Percentiles rank a stretch among this genome's conserved stretches.
phyloP scores from a whole-genome alignment of 1,140 invertebrate genomes.

The Chironomus striatipennis region DNA sequence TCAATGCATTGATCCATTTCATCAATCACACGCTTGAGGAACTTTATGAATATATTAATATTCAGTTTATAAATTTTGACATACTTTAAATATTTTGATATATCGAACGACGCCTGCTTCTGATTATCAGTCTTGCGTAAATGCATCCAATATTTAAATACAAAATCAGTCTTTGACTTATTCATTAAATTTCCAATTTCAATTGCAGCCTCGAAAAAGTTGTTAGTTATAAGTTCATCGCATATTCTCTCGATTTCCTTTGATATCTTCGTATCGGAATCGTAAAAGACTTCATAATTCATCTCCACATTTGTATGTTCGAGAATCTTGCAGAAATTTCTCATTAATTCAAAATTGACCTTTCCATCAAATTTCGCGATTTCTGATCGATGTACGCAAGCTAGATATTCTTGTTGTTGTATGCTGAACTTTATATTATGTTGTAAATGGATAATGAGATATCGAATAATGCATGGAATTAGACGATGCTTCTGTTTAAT shows the following conservation, averaged over 20 bases:
- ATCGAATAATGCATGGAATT: background rate
- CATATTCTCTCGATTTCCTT: background rate
- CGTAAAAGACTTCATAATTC: background rate
- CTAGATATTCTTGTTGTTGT: background rate
- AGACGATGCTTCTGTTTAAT: background rate
- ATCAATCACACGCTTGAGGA: constrained; percentile 25
- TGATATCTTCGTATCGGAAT: background rate
- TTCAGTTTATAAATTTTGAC: constrained; percentile 33
- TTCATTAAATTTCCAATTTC: constrained; percentile 34
- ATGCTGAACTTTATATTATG: background rate
- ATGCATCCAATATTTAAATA: constrained; percentile 37
- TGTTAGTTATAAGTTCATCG: background rate
- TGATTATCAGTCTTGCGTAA: constrained; percentile 24
- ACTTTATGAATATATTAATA: constrained; percentile 35
- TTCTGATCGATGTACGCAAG: background rate
- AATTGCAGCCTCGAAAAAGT: constrained; percentile 35
- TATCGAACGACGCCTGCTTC: constrained; percentile 27
- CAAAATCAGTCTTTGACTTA: constrained; percentile 35
- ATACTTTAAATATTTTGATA: constrained; percentile 33
- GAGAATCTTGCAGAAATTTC: background rate
- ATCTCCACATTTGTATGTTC: background rate
- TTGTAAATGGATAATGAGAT: background rate
- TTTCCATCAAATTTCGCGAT: background rate
- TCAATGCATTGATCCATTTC: constrained; percentile 34
- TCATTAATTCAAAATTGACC: background rate